These are phyloP conservation scores for Thalassaphorura encarpata DNA, from an alignment of 1,140 invertebrate species.

Conservation along the genomic window DNA sequence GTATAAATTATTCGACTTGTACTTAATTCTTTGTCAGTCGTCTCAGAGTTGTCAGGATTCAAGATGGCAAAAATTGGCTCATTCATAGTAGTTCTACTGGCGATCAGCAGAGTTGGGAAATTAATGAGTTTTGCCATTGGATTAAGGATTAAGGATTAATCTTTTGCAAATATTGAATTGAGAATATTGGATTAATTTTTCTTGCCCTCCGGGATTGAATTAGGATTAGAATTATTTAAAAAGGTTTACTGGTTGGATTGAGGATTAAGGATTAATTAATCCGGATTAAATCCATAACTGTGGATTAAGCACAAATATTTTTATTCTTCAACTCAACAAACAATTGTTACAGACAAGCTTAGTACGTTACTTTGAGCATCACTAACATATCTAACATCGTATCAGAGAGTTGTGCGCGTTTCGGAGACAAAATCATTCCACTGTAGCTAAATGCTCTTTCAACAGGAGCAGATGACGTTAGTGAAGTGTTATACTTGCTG, in stretches of 20 bases:
- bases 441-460: conserved; percentile 28
- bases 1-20: no score
- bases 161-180: neutral
- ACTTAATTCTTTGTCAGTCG: no score
- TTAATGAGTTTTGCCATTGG: neutral
- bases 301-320: neutral
- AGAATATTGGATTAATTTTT: neutral
- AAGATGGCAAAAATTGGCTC: neutral
- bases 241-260: neutral
- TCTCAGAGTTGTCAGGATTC: no score
- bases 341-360: neutral
- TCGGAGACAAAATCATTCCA: conserved; percentile 9
- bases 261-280: neutral
- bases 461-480: conserved; percentile 22
- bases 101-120: neutral
- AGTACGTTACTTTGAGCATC: conserved; percentile 28
- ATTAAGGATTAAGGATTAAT: neutral
- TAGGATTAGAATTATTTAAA: neutral
- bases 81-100: neutral
- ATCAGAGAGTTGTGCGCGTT: neutral
- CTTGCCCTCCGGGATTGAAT: neutral
- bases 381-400: conserved; percentile 29
- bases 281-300: neutral
- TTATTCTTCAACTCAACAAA: neutral
- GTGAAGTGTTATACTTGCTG: conserved; percentile 19